Evolutionary conservation across 1,140 invertebrate genomes (phyloP).

Genomic region (Contarinia nasturtii): DNA sequence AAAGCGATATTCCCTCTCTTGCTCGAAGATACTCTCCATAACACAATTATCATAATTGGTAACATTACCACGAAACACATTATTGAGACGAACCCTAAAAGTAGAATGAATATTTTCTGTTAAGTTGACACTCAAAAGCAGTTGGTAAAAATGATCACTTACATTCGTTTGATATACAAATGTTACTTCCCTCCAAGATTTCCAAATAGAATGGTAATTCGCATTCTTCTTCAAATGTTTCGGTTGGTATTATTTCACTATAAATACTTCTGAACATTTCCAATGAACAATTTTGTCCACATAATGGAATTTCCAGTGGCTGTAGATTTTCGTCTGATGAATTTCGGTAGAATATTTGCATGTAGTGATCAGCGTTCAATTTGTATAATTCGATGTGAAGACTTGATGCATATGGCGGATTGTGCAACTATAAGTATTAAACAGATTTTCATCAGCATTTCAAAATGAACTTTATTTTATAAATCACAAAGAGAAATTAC

Average conservation of each 20-base stretch:
- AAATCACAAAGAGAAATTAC: constrained; percentile 7
- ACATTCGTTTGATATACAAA: not conserved
- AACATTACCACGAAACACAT: too few relatives aligned
- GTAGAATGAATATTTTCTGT: too few relatives aligned
- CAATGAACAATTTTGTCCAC: constrained; percentile 34
- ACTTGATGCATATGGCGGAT: constrained; percentile 7
- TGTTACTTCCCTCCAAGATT: not conserved
- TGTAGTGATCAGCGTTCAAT: constrained; percentile 16
- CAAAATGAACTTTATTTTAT: too few relatives aligned
- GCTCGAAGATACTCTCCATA: too few relatives aligned
- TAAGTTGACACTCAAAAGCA: too few relatives aligned
- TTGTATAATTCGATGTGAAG: constrained; percentile 48
- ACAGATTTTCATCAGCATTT: too few relatives aligned
- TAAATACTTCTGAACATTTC: constrained; percentile 30
- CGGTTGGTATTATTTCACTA: constrained; percentile 28
- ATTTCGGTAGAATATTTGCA: constrained; percentile 42
- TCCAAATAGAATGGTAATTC: constrained; percentile 7
- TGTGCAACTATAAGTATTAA: too few relatives aligned
- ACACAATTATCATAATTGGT: too few relatives aligned
- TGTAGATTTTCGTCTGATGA: constrained; percentile 25
- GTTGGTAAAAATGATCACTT: too few relatives aligned
- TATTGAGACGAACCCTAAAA: too few relatives aligned
- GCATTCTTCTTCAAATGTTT: constrained; percentile 35
- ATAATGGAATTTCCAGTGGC: constrained; percentile 35
- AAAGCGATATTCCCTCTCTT: too few relatives aligned